These are phyloP conservation scores for Tanaodytes sp. DNA, from an alignment of 2,888 invertebrate species.

Conservation along the genomic window DNA sequence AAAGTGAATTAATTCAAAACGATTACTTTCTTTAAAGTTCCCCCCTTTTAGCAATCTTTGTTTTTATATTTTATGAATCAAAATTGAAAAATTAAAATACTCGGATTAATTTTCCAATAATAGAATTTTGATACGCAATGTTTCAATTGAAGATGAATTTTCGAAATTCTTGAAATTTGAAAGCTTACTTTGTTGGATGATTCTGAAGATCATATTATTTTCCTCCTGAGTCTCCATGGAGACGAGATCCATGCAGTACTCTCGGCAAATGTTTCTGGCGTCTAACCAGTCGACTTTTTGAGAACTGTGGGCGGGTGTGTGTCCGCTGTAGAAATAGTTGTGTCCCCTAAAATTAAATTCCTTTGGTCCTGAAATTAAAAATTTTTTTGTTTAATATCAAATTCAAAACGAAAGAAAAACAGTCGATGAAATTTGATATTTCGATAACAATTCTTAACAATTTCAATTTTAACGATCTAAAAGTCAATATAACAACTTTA, in stretches of 20 bases:
- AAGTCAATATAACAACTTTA: no score
- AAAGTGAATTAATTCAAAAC: no score
- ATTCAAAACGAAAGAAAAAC: neutral
- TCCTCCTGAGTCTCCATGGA: conserved; percentile 92
- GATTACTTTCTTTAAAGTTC: no score
- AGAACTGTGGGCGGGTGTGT: conserved; percentile 84
- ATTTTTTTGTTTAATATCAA: neutral
- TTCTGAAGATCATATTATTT: conserved; percentile 90
- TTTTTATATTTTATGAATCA: no score
- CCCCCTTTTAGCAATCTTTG: no score
- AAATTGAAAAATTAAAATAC: no score
- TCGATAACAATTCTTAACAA: no score
- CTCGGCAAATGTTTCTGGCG: conserved; percentile 90
- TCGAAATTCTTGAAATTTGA: conserved; percentile 1
- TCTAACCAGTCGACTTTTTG: conserved; percentile 92
- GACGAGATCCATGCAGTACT: conserved; percentile 94
- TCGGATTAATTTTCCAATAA: conserved; percentile 13
- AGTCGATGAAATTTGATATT: no score
- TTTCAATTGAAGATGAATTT: no score
- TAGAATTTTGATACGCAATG: neutral
- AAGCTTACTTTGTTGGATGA: conserved; percentile 88
- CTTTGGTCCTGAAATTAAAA: conserved; percentile 82
- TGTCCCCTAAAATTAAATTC: conserved; percentile 90
- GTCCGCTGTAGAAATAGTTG: conserved; percentile 90
- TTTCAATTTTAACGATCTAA: no score